phyloP scores from a whole-genome alignment of 2,797 vertebrate species.

The Acipenser ruthenus region DNA sequence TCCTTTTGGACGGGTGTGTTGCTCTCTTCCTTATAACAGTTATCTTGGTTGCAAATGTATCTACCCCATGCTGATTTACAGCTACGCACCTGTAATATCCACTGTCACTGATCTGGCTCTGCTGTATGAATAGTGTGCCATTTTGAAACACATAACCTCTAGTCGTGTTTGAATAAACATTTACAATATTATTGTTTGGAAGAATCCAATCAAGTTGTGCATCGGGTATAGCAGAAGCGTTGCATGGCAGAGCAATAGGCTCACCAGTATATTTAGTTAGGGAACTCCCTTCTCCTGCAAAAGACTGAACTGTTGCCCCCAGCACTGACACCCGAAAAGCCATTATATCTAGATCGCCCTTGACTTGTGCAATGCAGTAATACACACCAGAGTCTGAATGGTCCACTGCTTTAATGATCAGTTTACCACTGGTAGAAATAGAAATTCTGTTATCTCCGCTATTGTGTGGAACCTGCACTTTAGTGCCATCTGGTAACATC shows the following conservation, averaged over 20 bases:
- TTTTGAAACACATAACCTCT: conserved; percentile 51
- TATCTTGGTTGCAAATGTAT: conserved; percentile 59
- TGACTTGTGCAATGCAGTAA: conserved; percentile 67
- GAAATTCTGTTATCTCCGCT: conserved; percentile 54
- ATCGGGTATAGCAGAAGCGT: conserved; percentile 58
- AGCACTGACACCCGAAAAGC: conserved; percentile 65
- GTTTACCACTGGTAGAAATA: conserved; percentile 53
- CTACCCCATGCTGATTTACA: conserved; percentile 67
- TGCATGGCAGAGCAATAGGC: conserved; percentile 58
- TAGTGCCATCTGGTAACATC: conserved; percentile 71
- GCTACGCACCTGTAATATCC: conserved; percentile 83
- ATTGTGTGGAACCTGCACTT: conserved; percentile 50
- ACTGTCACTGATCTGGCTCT: conserved; percentile 54
- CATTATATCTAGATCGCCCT: conserved; percentile 50
- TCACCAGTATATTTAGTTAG: conserved; percentile 54
- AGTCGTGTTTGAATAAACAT: conserved; percentile 51
- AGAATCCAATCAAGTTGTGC: conserved; percentile 78
- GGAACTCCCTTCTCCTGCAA: conserved; percentile 38
- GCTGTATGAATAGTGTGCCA: conserved; percentile 64
- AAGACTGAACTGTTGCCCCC: conserved; percentile 46
- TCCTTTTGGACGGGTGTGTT: conserved; percentile 43
- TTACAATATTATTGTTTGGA: conserved; percentile 56
- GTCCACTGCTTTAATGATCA: conserved; percentile 52
- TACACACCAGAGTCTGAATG: conserved; percentile 70
- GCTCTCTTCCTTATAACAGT: conserved; percentile 51